Percentiles rank a stretch among this genome's conserved stretches.
Conservation (phyloP, 2,888 invertebrate species). For the Theodoxus fluviatilis region DNA sequence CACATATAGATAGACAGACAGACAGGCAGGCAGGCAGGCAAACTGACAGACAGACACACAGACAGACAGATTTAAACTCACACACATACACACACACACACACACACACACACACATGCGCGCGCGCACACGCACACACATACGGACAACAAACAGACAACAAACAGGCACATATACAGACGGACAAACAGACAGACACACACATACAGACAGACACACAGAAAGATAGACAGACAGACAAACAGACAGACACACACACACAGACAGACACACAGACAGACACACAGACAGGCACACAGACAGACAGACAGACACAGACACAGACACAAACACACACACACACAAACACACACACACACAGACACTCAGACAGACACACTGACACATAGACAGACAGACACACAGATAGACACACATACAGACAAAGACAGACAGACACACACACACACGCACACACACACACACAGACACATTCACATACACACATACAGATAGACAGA, state of each 20-base stretch:
- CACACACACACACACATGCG: background rate
- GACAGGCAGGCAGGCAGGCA: constrained; percentile 7
- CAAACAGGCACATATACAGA: background rate
- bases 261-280: background rate
- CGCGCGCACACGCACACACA: background rate
- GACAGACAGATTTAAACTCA: background rate
- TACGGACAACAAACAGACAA: background rate
- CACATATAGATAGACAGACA: background rate
- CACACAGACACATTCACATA: constrained; percentile 15
- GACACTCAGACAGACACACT: background rate
- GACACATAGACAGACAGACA: background rate
- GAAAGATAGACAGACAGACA: background rate
- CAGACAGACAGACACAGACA: background rate
- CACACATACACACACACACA: background rate
- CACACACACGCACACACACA: constrained; percentile 3
- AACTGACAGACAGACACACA: background rate
- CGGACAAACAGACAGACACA: background rate
- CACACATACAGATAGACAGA: constrained; percentile 15
- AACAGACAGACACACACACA: background rate
- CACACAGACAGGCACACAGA: background rate
- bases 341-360: background rate
- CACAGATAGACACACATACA: background rate
- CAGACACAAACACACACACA: background rate
- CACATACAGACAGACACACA: background rate
- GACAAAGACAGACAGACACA: background rate